Percentiles rank a stretch among this genome's conserved stretches.
These are phyloP conservation scores for Erebia ligea DNA, from an alignment of 2,888 invertebrate species.

Conservation along the genomic window DNA sequence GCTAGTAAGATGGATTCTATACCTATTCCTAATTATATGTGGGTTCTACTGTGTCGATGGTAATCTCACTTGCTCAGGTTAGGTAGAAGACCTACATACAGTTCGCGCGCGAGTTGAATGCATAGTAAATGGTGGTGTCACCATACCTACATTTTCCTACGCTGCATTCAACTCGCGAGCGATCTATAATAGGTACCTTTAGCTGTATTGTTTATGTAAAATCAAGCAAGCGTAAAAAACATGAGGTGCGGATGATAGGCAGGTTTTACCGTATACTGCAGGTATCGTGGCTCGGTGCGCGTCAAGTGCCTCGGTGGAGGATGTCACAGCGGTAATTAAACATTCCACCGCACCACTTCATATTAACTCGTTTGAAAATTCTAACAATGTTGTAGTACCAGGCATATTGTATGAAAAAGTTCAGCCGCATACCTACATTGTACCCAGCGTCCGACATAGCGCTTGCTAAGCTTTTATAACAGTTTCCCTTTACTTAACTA, in stretches of 20 bases:
- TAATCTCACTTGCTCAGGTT: too few relatives aligned
- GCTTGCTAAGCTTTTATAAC: not conserved
- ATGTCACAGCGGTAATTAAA: slow-evolving; percentile 74
- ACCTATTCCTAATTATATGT: too few relatives aligned
- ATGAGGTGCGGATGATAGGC: slow-evolving; percentile 30
- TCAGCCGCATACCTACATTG: slow-evolving; percentile 29
- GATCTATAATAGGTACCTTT: too few relatives aligned
- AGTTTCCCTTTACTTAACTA: too few relatives aligned
- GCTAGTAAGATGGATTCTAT: too few relatives aligned
- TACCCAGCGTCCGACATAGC: slow-evolving; percentile 1
- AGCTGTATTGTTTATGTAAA: slow-evolving; percentile 25
- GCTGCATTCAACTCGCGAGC: too few relatives aligned
- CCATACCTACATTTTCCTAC: too few relatives aligned
- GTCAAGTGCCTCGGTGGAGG: slow-evolving; percentile 53
- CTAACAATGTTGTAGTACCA: slow-evolving; percentile 62
- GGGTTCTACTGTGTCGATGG: too few relatives aligned
- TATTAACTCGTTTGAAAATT: slow-evolving; percentile 75
- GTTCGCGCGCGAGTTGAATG: too few relatives aligned
- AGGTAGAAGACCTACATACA: too few relatives aligned
- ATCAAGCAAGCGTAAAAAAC: slow-evolving; percentile 41
- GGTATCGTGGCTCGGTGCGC: slow-evolving; percentile 34
- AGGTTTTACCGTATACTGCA: slow-evolving; percentile 6
- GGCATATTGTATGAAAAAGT: slow-evolving; percentile 32
- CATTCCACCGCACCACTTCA: slow-evolving; percentile 68
- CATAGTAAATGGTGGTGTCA: too few relatives aligned